phyloP scores from a whole-genome alignment of 2,797 vertebrate species.

The Artibeus jamaicensis region DNA sequence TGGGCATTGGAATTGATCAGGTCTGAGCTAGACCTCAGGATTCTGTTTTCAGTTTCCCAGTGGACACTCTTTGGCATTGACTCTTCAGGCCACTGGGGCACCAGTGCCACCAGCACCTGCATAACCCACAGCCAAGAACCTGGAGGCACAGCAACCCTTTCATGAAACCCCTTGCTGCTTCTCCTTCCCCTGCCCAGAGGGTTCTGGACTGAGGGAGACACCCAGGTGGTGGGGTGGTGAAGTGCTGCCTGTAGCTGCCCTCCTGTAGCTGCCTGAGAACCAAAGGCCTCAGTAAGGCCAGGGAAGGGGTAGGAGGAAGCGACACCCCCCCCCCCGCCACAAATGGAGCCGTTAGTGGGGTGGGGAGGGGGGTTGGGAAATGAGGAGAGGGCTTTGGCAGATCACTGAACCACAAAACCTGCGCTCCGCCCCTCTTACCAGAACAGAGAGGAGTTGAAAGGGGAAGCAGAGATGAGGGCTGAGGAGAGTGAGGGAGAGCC shows the following conservation, averaged over 20 bases:
- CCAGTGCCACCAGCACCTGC: not conserved
- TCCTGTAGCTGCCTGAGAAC: not conserved
- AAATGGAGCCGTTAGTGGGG: not conserved
- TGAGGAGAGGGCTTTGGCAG: not conserved
- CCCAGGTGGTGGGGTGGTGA: not conserved
- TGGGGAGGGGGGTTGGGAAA: not conserved
- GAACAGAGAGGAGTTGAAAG: not conserved
- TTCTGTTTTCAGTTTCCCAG: not conserved
- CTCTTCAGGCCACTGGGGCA: not conserved
- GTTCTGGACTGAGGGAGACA: not conserved
- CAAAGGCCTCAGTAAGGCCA: not conserved
- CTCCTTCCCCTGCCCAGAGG: not conserved
- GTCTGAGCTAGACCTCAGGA: not conserved
- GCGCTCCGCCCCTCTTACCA: not conserved
- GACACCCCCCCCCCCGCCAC: too few species aligned
- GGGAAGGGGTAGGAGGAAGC: too few species aligned
- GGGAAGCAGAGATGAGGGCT: not conserved
- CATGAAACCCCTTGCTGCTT: not conserved
- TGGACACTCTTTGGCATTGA: not conserved
- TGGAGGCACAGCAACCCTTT: not conserved
- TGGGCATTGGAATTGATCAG: not conserved
- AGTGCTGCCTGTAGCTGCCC: too few species aligned
- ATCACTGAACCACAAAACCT: not conserved
- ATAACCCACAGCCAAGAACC: not conserved
- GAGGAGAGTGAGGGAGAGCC: not conserved